These are phyloP conservation scores for Calliopsis andreniformis DNA, from an alignment of 1,140 invertebrate genomes.

Conservation along the genomic window DNA sequence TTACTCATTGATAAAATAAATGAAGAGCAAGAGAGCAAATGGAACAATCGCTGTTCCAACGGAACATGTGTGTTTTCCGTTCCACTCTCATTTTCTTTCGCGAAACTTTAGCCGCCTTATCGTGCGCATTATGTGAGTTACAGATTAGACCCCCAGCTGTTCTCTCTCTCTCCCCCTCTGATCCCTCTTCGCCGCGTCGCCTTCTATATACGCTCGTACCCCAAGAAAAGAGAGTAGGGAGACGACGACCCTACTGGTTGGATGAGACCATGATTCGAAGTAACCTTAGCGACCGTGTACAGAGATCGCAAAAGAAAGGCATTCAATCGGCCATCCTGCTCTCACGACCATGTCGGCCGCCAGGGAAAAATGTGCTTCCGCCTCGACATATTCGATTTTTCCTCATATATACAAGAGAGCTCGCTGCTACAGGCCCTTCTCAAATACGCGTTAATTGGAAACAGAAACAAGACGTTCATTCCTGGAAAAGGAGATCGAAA, in stretches of 20 bases:
- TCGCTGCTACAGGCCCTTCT: too few species aligned
- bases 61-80: not conserved
- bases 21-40: too few species aligned
- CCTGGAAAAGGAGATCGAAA: too few species aligned
- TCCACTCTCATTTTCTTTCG: slow-evolving; percentile 25
- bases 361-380: not conserved
- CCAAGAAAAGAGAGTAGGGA: slow-evolving; percentile 46
- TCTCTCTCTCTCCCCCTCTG: slow-evolving; percentile 19
- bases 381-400: not conserved
- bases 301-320: slow-evolving; percentile 45
- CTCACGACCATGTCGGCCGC: not conserved
- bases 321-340: slow-evolving; percentile 14
- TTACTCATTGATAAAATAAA: too few species aligned
- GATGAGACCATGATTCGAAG: slow-evolving; percentile 48
- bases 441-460: too few species aligned
- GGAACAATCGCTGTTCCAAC: not conserved
- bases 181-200: slow-evolving; percentile 28
- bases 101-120: slow-evolving; percentile 37
- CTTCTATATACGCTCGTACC: slow-evolving; percentile 7
- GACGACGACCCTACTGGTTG: slow-evolving; percentile 48
- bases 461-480: too few species aligned
- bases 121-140: slow-evolving; percentile 30
- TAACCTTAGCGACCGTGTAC: slow-evolving; percentile 58
- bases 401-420: too few species aligned
- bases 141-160: slow-evolving; percentile 59